Evolutionary conservation across 2,797 vertebrate species (phyloP).

Genomic region (Hoplostethus mediterraneus): DNA sequence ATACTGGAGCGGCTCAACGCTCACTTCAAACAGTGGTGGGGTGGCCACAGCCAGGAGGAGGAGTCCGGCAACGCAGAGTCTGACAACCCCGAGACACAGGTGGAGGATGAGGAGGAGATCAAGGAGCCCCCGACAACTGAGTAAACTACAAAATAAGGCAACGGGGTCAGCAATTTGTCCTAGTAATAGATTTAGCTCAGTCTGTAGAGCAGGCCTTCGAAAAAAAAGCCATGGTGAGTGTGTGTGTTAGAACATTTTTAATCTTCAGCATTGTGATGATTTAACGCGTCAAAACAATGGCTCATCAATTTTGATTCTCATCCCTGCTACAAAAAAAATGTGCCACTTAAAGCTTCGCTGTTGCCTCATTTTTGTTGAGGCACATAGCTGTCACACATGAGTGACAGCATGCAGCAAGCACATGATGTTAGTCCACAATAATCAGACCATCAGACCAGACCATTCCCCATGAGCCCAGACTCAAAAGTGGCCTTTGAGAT

Average conservation of each 20-base stretch:
- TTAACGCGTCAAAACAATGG: not conserved
- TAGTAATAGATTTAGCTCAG: conserved; percentile 1
- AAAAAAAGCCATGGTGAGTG: not conserved
- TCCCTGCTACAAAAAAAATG: not conserved
- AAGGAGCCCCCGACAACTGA: conserved; percentile 43
- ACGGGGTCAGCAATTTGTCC: not conserved
- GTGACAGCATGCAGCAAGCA: not conserved
- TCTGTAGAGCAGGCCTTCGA: conserved; percentile 2
- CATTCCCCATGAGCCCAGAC: not conserved
- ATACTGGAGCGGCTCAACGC: conserved; percentile 86
- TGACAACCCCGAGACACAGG: conserved; percentile 45
- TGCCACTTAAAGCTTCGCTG: not conserved
- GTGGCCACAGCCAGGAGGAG: not conserved
- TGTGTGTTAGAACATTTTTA: not conserved
- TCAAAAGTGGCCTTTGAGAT: conserved; percentile 1
- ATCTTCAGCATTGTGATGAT: not conserved
- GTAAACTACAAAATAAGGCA: conserved; percentile 19
- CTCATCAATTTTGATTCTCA: conserved; percentile 9
- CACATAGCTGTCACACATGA: not conserved
- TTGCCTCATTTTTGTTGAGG: conserved; percentile 61
- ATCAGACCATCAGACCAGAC: not conserved
- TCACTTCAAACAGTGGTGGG: conserved; percentile 54
- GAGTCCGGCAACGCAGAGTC: not conserved
- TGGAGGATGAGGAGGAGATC: conserved; percentile 56
- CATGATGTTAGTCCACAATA: not conserved